These are phyloP conservation scores for Archocentrus centrarchus DNA, from an alignment of 2,113 vertebrate genomes.

Conservation along the genomic window DNA sequence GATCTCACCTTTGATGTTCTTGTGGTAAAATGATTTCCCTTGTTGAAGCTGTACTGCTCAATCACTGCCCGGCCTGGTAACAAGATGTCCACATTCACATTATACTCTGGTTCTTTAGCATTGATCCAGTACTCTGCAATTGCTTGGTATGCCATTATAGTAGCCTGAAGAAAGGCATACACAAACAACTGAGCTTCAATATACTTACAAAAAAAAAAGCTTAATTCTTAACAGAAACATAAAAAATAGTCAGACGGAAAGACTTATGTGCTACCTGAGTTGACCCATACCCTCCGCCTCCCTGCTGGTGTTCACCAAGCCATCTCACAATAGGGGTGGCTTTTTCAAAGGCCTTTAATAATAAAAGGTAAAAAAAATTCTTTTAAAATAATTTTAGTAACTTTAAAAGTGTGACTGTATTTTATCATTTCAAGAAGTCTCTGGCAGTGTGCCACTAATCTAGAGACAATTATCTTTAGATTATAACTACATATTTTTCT, in stretches of 20 bases:
- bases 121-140: slow-evolving; percentile 82
- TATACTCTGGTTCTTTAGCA: slow-evolving; percentile 23
- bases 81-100: slow-evolving; percentile 79
- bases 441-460: too few relatives aligned
- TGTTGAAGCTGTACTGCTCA: slow-evolving; percentile 53
- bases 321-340: slow-evolving; percentile 78
- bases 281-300: slow-evolving; percentile 80
- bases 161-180: slow-evolving; percentile 76
- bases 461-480: too few relatives aligned
- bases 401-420: too few relatives aligned
- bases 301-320: slow-evolving; percentile 82
- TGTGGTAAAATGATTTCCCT: slow-evolving; percentile 53
- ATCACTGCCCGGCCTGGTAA: slow-evolving; percentile 63
- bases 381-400: too few relatives aligned
- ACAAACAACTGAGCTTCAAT: background rate
- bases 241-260: background rate
- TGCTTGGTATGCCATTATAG: slow-evolving; percentile 89
- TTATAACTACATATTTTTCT: too few relatives aligned
- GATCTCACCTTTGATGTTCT: slow-evolving; percentile 77
- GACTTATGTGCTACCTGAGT: slow-evolving; percentile 81
- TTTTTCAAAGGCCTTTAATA: slow-evolving; percentile 53
- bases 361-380: background rate
- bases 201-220: background rate
- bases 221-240: background rate
- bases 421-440: too few relatives aligned